Evolutionary conservation across 1,140 invertebrate genomes (phyloP), one percentile per base, ranked within the genome.

Genomic region (Trichonephila clavipes): DNA sequence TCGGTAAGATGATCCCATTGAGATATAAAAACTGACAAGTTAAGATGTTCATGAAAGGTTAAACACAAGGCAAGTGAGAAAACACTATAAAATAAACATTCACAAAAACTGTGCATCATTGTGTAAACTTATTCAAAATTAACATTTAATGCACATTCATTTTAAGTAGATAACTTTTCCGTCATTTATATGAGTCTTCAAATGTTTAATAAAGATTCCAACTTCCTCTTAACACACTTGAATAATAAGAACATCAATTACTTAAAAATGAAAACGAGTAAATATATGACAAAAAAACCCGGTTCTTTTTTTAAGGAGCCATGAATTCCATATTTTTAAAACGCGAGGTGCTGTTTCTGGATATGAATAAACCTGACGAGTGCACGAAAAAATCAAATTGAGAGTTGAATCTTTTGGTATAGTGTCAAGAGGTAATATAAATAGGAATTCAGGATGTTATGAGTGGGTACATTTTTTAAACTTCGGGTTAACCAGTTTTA

Each of bases 191-290:
- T 16, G 28, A 77, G 28, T 40, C 16, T 40, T 3, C 72, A 40
- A 77, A 77, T 77, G 72, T 28, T 77, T 77, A 77, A 77, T 77
- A 28, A 77, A 77, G 34, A 18, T 77, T 77, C 72, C 34, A 28
- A 40, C 72, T 77, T 77, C 72, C 72, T 77, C 28, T 77, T 77
- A 34, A 28, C 72, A 77, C 16, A 34, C 24, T 40, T 40, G 72
- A 14, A 77, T 77, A 72, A 72, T 72, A 77, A 77, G 72, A 24
- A 18, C 72, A 77, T 77, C 72, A 34, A 34, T 77, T 34, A 6
- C 14, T 34, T 34, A 77, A 77, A 51, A 51, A 51, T 12, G 51
- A 12, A 51, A 0, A 51, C 10, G 10, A 18, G 0, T 77, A 34
- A 77, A 28, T 40, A 40, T 40, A 69, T 69, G 64, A 40, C 34